These are phyloP conservation scores for Mythimna lalbum DNA, from an alignment of 2,888 invertebrate species.

Conservation along the genomic window DNA sequence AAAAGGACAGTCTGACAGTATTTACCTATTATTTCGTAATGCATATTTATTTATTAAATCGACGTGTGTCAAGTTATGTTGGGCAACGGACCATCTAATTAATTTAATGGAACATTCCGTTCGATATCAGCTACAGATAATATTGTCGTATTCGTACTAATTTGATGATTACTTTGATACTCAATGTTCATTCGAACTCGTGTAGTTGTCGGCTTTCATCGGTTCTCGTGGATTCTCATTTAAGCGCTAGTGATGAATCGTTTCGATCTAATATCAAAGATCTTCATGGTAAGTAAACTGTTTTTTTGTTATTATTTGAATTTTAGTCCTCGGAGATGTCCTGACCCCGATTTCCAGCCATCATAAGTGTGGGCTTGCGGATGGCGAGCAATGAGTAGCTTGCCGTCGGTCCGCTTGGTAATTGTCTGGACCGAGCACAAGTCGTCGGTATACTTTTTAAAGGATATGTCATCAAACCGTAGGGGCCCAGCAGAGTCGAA, in stretches of 20 bases:
- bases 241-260: slow-evolving; percentile 62
- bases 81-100: slow-evolving; percentile 48
- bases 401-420: too few relatives aligned
- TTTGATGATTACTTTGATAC: slow-evolving; percentile 51
- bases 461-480: too few relatives aligned
- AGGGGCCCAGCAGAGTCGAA: too few relatives aligned
- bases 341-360: too few relatives aligned
- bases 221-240: slow-evolving; percentile 73
- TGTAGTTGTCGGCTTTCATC: slow-evolving; percentile 59
- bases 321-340: too few relatives aligned
- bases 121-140: slow-evolving; percentile 52
- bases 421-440: too few relatives aligned
- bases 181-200: slow-evolving; percentile 38
- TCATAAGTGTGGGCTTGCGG: too few relatives aligned
- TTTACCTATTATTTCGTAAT: slow-evolving; percentile 22
- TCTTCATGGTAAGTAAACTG: slow-evolving; percentile 68
- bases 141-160: slow-evolving; percentile 54
- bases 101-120: slow-evolving; percentile 49
- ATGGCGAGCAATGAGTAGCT: too few relatives aligned
- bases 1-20: slow-evolving; percentile 7
- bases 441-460: too few relatives aligned
- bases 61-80: slow-evolving; percentile 33
- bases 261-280: slow-evolving; percentile 73
- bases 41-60: slow-evolving; percentile 39
- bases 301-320: slow-evolving; percentile 66